These are phyloP conservation scores for Emydoidea blandingii DNA, from an alignment of 2,797 vertebrate species.

Conservation along the genomic window DNA sequence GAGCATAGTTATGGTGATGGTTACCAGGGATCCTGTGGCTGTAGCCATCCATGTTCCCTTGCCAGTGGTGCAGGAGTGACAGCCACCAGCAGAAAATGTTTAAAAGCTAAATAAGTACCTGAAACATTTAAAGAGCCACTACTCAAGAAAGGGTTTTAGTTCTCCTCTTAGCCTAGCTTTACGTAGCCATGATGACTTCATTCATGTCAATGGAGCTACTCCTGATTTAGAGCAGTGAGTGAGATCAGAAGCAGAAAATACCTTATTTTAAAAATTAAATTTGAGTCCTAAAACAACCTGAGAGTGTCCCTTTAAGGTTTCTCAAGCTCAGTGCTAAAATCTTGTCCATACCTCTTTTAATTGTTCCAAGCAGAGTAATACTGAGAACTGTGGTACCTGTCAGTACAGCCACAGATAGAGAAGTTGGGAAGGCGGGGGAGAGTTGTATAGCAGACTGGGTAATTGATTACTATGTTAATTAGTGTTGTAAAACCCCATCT, in stretches of 20 bases:
- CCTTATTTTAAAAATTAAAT: not conserved
- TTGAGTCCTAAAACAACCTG: not conserved
- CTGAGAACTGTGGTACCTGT: not conserved
- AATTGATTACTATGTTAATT: constrained; percentile 68
- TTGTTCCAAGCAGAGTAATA: not conserved
- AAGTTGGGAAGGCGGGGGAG: not conserved
- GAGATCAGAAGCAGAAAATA: constrained; percentile 3
- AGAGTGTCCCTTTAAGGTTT: not conserved
- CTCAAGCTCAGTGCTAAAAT: no score
- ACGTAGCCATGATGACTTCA: not conserved
- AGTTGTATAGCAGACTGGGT: constrained; percentile 58
- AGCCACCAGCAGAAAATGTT: not conserved
- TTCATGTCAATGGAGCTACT: not conserved
- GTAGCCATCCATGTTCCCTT: no score
- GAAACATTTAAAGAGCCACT: not conserved
- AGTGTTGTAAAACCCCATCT: constrained; percentile 70
- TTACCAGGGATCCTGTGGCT: no score
- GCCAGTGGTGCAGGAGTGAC: not conserved
- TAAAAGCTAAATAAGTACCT: not conserved
- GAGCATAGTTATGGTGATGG: not conserved
- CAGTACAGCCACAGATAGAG: not conserved
- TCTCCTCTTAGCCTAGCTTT: not conserved
- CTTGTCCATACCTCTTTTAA: no score
- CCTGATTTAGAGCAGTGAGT: not conserved
- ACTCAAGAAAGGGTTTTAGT: not conserved